A percentile compares a stretch with the other conserved stretches of the same genome.
Conservation (phyloP, 2,888 invertebrate genomes). For the Nomada fabriciana region DNA sequence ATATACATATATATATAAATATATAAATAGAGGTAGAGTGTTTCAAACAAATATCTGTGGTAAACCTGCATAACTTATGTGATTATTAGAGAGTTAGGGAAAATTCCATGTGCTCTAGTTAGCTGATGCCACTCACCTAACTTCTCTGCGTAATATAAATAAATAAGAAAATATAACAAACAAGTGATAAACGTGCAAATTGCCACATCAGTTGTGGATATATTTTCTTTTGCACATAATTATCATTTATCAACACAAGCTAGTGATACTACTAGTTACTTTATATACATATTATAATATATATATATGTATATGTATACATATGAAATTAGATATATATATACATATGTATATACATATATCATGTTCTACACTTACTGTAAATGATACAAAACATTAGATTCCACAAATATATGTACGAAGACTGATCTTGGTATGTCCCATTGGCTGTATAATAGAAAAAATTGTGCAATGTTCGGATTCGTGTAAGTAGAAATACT, state of each 20-base stretch:
- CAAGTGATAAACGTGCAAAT: constrained; percentile 63
- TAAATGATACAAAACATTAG: constrained; percentile 66
- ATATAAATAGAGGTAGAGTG: constrained; percentile 43
- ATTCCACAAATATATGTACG: constrained; percentile 73
- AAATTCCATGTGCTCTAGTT: constrained; percentile 77
- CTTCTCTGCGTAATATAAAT: constrained; percentile 73
- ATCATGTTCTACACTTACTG: constrained; percentile 60
- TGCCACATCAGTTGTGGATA: constrained; percentile 55
- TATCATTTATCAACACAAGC: constrained; percentile 65
- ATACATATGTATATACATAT: constrained; percentile 49
- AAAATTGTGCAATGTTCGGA: constrained; percentile 31
- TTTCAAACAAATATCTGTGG: constrained; percentile 71
- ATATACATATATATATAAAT: constrained; percentile 43
- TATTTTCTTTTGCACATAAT: constrained; percentile 68
- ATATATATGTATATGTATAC: constrained; percentile 54
- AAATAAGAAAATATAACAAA: constrained; percentile 68
- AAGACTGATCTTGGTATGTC: constrained; percentile 79
- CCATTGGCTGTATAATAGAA: constrained; percentile 70
- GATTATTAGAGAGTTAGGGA: constrained; percentile 79
- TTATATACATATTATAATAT: constrained; percentile 64
- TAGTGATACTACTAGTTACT: constrained; percentile 66
- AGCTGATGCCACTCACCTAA: constrained; percentile 75
- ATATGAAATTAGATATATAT: constrained; percentile 61
- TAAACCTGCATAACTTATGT: constrained; percentile 76
- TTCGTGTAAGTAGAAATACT: constrained; percentile 28